phyloP scores from a whole-genome alignment of 1,140 invertebrate species.

The Spodoptera litura region DNA sequence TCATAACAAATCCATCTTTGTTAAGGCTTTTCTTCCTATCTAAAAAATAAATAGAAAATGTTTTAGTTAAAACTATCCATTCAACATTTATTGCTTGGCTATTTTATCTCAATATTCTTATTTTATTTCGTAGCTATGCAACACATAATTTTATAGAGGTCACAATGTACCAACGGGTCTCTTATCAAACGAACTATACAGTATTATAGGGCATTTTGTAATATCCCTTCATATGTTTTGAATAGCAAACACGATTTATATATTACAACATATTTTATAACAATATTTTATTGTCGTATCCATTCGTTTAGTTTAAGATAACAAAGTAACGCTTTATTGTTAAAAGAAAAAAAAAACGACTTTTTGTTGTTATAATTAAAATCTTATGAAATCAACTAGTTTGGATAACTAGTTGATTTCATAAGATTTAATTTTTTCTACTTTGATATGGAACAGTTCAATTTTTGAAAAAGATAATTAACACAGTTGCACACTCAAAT shows the following conservation, averaged over 20 bases:
- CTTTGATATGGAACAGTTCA: no score
- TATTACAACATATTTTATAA: neutral
- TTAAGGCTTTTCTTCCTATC: no score
- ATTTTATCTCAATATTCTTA: constrained; percentile 1
- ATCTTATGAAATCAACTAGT: neutral
- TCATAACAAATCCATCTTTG: no score
- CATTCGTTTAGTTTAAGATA: no score
- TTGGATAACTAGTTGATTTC: no score
- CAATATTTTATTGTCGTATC: neutral
- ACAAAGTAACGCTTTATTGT: no score
- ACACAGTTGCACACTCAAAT: no score
- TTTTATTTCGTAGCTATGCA: neutral
- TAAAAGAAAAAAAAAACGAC: neutral
- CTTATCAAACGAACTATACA: neutral
- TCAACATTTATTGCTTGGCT: neutral
- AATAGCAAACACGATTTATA: neutral
- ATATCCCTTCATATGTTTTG: neutral
- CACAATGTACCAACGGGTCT: neutral
- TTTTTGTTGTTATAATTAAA: neutral
- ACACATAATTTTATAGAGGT: neutral
- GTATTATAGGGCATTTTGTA: neutral
- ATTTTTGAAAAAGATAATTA: no score
- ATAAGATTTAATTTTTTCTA: no score
- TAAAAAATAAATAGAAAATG: no score
- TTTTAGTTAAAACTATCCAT: no score